A percentile compares a stretch with the other conserved stretches of the same genome.
phyloP scores from a whole-genome alignment of 2,888 invertebrate genomes.

The Theodoxus fluviatilis region DNA sequence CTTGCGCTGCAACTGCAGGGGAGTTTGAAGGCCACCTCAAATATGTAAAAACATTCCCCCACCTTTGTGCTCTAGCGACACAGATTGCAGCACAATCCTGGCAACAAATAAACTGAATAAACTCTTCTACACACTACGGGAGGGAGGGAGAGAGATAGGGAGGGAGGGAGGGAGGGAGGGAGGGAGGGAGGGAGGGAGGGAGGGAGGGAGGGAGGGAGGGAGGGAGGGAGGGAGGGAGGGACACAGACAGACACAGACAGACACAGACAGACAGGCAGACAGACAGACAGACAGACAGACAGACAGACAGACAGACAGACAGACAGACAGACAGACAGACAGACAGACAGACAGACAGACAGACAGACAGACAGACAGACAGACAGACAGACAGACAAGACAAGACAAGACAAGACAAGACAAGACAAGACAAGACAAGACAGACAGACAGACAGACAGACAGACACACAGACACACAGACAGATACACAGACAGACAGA shows the following conservation, averaged over 20 bases:
- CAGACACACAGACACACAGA: slow-evolving; percentile 20
- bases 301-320: background rate
- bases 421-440: too few species aligned
- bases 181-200: background rate
- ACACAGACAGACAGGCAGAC: slow-evolving; percentile 19
- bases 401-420: too few species aligned
- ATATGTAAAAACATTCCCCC: too few species aligned
- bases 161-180: background rate
- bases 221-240: background rate
- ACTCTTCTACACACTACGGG: background rate
- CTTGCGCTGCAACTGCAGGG: too few species aligned
- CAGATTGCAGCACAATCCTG: too few species aligned
- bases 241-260: background rate
- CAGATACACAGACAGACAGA: slow-evolving; percentile 13
- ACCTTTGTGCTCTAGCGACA: too few species aligned
- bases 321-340: slow-evolving; percentile 14
- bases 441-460: slow-evolving; percentile 18
- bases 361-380: slow-evolving; percentile 3
- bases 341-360: background rate
- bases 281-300: slow-evolving; percentile 21
- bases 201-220: slow-evolving; percentile 4
- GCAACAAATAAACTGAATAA: background rate
- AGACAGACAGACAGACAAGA: too few species aligned
- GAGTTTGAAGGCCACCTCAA: too few species aligned
- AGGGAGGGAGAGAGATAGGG: background rate